phyloP scores from a whole-genome alignment of 2,797 vertebrate species.

The Poecilia velifera region DNA sequence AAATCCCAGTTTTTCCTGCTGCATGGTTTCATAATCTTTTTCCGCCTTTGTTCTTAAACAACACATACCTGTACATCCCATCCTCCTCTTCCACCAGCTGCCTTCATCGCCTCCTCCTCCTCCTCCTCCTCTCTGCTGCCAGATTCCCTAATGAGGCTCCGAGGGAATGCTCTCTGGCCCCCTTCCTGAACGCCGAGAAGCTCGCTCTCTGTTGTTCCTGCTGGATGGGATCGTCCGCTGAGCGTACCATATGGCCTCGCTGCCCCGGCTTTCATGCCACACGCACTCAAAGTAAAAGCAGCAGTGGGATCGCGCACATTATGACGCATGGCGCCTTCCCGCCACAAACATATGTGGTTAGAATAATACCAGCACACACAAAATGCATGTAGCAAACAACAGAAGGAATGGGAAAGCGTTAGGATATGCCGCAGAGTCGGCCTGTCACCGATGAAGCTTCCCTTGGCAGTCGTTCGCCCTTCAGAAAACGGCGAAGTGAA shows the following conservation, averaged over 20 bases:
- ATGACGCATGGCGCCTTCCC: conserved; percentile 7
- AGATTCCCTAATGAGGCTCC: conserved; percentile 77
- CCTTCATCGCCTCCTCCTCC: conserved; percentile 47
- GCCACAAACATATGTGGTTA: conserved; percentile 23
- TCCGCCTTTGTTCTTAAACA: conserved; percentile 26
- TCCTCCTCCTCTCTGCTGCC: conserved; percentile 54
- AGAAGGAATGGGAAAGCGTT: conserved; percentile 9
- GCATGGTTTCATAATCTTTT: conserved; percentile 40
- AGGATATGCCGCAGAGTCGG: conserved; percentile 4
- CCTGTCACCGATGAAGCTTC: conserved; percentile 8
- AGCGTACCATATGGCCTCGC: conserved; percentile 58
- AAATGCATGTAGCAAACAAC: not conserved
- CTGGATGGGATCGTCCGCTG: conserved; percentile 54
- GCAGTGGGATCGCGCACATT: not conserved
- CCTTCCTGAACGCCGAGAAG: conserved; percentile 56
- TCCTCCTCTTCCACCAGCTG: conserved; percentile 55
- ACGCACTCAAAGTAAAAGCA: not conserved
- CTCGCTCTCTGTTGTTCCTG: conserved; percentile 56
- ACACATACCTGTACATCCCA: conserved; percentile 51
- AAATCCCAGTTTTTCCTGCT: conserved; percentile 26
- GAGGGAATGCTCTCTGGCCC: conserved; percentile 65
- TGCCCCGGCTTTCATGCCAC: conserved; percentile 26
- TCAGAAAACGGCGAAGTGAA: conserved; percentile 7
- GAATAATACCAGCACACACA: not conserved
- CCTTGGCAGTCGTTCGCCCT: conserved; percentile 4